Evolutionary conservation across 2,113 vertebrate species (phyloP), one percentile per base, ranked within the genome.

Genomic region (Vidua macroura): DNA sequence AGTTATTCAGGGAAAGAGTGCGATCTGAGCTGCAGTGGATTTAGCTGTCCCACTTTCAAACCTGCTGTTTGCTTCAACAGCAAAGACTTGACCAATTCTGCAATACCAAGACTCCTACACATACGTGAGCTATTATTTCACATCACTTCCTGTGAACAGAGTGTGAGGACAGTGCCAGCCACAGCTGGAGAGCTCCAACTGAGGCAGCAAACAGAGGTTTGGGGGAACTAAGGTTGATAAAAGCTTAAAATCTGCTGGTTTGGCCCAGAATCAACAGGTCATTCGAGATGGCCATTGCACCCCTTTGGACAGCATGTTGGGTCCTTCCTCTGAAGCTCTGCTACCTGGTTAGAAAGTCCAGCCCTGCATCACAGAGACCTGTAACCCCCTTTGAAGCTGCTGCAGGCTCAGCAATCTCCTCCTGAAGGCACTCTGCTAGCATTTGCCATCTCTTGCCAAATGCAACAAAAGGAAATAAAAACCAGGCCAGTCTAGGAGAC

Each of bases 381-480:
- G 30, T 13, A 79, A 77, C 22, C 44, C 68, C 58, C 25, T 82
- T 9, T 31, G 82, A 56, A 74, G 72, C 30, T 64, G 56, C 55
- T 80, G 49, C 64, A 92, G 25, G 35, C 68, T 93, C 46, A 78
- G 73, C 76, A 53, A 22, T 21, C 75, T 70, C 53, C 79, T 90
- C 86, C 79, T 56, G 24, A 83, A 90, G 69, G 60, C 72, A 53
- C 49, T 78, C 44, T 14, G 5, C 60, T 73, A 44, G 74, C 15
- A 7, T 72, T 35, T 43, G 33, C 86, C 39, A 28, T 31, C 68
- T 82, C 69, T 94, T 73, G 69, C 86, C 90, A 94, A 94, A 49
- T 15, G 28, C 53, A 86, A 96, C 53, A 53, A 79, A 81, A 75
- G 64, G 79, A 93, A 88, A 90, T 66, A 83, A 83, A 94, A 83